Conservation (phyloP, 2,113 vertebrate genomes). For the Amia ocellicauda region DNA sequence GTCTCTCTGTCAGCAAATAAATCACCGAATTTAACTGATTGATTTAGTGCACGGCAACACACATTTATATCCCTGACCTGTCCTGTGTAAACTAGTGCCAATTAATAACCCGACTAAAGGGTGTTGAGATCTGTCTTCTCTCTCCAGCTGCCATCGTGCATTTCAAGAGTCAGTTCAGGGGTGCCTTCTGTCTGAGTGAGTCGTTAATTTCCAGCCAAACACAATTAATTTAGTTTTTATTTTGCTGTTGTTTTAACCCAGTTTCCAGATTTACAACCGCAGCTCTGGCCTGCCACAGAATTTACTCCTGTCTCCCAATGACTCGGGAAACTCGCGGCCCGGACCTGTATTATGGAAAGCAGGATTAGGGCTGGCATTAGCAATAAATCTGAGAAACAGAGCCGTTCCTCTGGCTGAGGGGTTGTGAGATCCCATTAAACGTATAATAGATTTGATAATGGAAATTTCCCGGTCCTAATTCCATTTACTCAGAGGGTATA, state of each 20-base stretch:
- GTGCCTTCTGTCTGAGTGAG: background rate
- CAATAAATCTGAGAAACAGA: constrained; percentile 13
- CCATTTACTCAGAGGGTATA: constrained; percentile 29
- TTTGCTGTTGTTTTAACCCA: too few relatives aligned
- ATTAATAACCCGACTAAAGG: too few relatives aligned
- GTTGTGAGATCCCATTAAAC: constrained; percentile 29
- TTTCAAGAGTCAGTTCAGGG: too few relatives aligned
- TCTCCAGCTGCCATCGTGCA: too few relatives aligned
- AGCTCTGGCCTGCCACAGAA: background rate
- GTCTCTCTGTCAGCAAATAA: too few relatives aligned
- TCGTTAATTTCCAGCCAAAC: constrained; percentile 5
- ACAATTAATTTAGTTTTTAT: background rate
- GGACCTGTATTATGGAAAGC: constrained; percentile 1
- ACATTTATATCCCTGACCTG: too few relatives aligned
- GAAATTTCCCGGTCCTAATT: constrained; percentile 27
- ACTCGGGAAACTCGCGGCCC: background rate
- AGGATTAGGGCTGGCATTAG: constrained; percentile 11
- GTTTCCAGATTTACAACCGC: constrained; percentile 5
- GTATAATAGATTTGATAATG: constrained; percentile 35
- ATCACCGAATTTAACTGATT: too few relatives aligned
- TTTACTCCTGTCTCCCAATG: background rate
- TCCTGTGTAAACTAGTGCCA: too few relatives aligned
- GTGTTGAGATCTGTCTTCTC: too few relatives aligned
- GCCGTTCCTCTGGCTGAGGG: constrained; percentile 17
- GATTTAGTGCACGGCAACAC: too few relatives aligned